phyloP scores from a whole-genome alignment of 2,888 invertebrate genomes.

The Microplitis deprimator region DNA sequence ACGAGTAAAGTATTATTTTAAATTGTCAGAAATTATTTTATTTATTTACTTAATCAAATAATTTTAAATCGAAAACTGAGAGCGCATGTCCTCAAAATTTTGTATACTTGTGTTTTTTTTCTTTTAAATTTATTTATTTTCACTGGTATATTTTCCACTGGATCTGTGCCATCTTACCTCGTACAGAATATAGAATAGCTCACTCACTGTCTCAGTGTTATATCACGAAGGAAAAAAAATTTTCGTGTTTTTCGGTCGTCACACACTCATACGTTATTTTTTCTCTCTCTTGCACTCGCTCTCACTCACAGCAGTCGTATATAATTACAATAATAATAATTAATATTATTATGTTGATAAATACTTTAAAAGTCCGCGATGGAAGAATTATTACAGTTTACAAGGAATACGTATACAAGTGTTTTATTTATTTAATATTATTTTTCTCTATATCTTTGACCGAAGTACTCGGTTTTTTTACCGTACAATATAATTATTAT shows the following conservation, averaged over 20 bases:
- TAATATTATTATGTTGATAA: conserved; percentile 70
- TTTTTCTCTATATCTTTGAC: conserved; percentile 34
- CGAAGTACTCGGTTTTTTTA: conserved; percentile 18
- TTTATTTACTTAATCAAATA: too few relatives aligned
- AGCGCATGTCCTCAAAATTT: conserved; percentile 63
- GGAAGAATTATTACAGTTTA: conserved; percentile 78
- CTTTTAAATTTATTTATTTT: conserved; percentile 39
- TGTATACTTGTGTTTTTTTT: conserved; percentile 73
- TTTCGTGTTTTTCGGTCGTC: background rate
- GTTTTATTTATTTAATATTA: conserved; percentile 65
- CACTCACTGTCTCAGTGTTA: conserved; percentile 34
- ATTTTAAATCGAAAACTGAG: background rate
- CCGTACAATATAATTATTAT: conserved; percentile 31
- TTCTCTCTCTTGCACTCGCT: conserved; percentile 58
- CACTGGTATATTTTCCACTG: conserved; percentile 4
- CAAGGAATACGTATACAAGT: conserved; percentile 84
- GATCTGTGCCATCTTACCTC: conserved; percentile 39
- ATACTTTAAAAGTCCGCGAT: conserved; percentile 72
- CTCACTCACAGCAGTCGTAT: conserved; percentile 70
- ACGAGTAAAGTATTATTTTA: conserved; percentile 69
- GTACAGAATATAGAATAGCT: conserved; percentile 37
- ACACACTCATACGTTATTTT: conserved; percentile 22
- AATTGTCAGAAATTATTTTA: too few relatives aligned
- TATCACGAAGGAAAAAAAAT: conserved; percentile 44
- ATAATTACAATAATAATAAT: conserved; percentile 71